Conservation (phyloP, 2,797 vertebrate species). For the Echiichthys vipera region DNA sequence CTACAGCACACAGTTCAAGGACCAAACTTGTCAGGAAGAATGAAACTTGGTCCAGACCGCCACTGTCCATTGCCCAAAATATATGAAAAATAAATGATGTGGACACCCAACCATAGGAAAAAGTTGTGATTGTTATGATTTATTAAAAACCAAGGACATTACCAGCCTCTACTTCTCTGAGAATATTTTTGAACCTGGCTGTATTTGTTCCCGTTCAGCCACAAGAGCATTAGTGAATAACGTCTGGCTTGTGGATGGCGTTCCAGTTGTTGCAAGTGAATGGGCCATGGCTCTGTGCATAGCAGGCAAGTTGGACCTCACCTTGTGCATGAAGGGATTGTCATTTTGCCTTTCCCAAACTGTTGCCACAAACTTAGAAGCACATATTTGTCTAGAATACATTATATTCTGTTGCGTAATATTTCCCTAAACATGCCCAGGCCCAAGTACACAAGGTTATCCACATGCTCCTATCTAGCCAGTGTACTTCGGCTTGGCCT, state of each 20-base stretch:
- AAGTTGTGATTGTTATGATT: not conserved
- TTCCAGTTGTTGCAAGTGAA: not conserved
- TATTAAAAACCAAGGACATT: not conserved
- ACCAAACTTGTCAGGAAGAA: slow-evolving; percentile 5
- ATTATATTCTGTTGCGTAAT: not conserved
- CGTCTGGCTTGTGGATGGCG: not conserved
- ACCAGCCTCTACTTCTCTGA: not conserved
- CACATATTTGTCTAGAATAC: not conserved
- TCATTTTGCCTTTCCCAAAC: too few relatives aligned
- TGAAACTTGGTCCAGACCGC: slow-evolving; percentile 10
- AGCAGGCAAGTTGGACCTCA: not conserved
- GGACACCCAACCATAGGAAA: not conserved
- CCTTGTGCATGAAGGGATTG: not conserved
- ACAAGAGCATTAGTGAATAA: not conserved
- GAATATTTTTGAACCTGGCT: not conserved
- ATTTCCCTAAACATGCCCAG: not conserved
- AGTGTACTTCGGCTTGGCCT: not conserved
- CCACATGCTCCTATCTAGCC: not conserved
- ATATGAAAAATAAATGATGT: not conserved
- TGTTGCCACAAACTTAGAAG: too few relatives aligned
- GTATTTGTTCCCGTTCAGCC: not conserved
- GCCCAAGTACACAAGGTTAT: not conserved
- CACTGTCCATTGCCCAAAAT: not conserved
- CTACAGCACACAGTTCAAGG: slow-evolving; percentile 5
- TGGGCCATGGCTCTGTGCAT: not conserved